phyloP scores from a whole-genome alignment of 2,113 vertebrate species.

The Pipra filicauda region DNA sequence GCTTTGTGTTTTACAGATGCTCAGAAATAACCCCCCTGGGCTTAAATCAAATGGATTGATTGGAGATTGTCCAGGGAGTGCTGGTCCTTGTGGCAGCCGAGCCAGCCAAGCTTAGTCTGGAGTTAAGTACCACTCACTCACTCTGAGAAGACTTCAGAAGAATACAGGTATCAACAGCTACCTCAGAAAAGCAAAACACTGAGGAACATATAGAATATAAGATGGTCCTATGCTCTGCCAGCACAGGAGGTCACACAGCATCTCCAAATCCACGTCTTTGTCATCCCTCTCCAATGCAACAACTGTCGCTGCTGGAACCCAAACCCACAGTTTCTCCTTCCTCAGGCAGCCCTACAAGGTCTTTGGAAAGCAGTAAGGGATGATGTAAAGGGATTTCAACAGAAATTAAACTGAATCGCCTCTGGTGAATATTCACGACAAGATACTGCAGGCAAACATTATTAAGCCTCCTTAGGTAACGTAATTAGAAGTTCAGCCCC shows the following conservation, averaged over 20 bases:
- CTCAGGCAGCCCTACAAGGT: not conserved
- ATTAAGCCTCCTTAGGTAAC: constrained; percentile 23
- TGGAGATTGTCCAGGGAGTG: accelerated
- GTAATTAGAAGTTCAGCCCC: constrained; percentile 9
- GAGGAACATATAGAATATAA: not conserved
- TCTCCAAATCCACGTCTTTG: not conserved
- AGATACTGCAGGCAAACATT: constrained; percentile 29
- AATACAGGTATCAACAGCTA: not conserved
- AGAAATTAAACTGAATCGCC: constrained; percentile 17
- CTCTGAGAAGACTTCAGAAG: not conserved
- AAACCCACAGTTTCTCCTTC: accelerated
- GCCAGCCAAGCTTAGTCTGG: not conserved
- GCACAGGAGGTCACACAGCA: not conserved
- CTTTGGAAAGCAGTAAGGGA: not conserved
- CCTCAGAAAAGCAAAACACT: not conserved
- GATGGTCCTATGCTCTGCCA: not conserved
- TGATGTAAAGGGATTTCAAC: not conserved
- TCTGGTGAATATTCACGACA: not conserved
- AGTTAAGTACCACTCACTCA: not conserved
- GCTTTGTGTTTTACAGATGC: not conserved
- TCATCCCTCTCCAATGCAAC: not conserved
- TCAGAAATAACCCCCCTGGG: not conserved
- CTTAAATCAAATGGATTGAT: not conserved
- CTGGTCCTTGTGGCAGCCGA: not conserved
- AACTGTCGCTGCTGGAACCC: accelerated